Evolutionary conservation across 2,113 vertebrate genomes (phyloP).

Genomic region (Felis chaus): DNA sequence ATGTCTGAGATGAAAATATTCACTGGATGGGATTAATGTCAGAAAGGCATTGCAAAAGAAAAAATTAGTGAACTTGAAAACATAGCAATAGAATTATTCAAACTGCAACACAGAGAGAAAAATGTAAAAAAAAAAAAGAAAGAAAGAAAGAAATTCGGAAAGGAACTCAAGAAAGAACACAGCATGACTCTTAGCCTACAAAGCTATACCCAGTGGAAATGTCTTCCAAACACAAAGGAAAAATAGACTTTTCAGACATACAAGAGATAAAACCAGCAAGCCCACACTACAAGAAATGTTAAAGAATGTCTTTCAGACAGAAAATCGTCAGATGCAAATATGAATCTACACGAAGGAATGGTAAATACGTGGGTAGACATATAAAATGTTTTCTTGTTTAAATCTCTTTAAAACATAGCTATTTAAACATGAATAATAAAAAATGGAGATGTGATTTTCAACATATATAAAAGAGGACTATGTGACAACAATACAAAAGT

Average conservation of each 20-base stretch:
- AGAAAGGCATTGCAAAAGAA: neutral
- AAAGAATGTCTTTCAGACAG: neutral
- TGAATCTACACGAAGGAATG: neutral
- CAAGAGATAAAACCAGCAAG: neutral
- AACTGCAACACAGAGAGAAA: neutral
- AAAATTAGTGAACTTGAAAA: neutral
- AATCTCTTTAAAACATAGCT: neutral
- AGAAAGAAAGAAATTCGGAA: neutral
- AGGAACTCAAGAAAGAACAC: neutral
- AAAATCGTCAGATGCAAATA: neutral
- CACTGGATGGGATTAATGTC: neutral
- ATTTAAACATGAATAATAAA: neutral
- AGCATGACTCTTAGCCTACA: neutral
- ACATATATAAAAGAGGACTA: neutral
- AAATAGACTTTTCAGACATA: neutral
- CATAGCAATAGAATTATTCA: constrained; percentile 3
- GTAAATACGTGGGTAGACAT: neutral
- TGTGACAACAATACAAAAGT: neutral
- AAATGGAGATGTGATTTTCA: neutral
- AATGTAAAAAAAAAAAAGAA: neutral
- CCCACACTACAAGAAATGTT: neutral
- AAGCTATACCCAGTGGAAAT: neutral
- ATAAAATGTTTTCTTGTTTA: neutral
- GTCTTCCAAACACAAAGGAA: neutral
- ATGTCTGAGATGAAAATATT: neutral